Conservation (phyloP, 2,888 invertebrate genomes). For the Apotomis capreana region DNA sequence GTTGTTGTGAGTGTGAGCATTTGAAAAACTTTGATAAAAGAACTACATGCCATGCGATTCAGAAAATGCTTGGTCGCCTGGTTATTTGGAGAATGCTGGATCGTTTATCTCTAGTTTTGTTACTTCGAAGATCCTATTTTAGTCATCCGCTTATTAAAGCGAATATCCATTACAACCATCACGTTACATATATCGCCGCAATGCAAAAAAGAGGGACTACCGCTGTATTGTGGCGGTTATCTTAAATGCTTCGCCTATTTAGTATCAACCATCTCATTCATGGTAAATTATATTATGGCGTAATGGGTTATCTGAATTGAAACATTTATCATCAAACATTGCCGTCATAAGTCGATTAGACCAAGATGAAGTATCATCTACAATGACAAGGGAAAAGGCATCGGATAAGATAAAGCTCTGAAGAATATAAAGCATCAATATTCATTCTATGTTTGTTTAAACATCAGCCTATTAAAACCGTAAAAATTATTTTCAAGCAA, state of each 20-base stretch:
- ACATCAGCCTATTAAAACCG: no score
- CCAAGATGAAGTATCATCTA: no score
- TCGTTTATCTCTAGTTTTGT: neutral
- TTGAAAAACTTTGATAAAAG: no score
- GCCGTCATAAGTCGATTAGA: neutral
- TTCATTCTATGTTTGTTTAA: no score
- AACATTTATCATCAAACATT: neutral
- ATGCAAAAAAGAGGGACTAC: neutral
- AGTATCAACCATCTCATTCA: neutral
- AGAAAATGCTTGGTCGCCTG: constrained; percentile 9
- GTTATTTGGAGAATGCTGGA: neutral
- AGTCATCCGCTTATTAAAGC: constrained; percentile 36
- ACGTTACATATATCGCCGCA: neutral
- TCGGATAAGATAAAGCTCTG: no score
- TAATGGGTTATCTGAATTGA: neutral
- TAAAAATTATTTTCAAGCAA: no score
- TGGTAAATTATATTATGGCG: neutral
- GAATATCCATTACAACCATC: constrained; percentile 25
- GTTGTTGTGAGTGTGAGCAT: no score
- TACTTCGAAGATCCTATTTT: constrained; percentile 15
- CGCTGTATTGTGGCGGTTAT: no score
- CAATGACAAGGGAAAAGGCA: no score
- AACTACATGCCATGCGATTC: neutral
- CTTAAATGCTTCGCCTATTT: neutral
- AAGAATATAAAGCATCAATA: no score